phyloP scores from a whole-genome alignment of 1,140 invertebrate genomes.

The Rhyacophila brunnea region DNA sequence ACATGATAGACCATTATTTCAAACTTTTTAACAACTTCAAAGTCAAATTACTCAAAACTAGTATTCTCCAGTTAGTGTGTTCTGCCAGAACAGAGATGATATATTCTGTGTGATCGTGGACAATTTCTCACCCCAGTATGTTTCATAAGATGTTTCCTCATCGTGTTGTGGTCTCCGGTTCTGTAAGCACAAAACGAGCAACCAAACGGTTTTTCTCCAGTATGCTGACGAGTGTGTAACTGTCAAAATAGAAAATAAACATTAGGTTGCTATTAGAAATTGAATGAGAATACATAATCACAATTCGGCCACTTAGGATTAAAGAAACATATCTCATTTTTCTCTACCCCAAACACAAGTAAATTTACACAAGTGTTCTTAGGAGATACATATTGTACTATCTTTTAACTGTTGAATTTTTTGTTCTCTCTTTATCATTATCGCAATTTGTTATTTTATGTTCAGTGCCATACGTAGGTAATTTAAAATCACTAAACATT shows the following conservation, averaged over 20 bases:
- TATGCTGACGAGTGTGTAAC: slow-evolving; percentile 67
- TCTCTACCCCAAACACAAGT: not conserved
- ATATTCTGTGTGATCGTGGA: too few relatives aligned
- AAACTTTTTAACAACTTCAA: too few relatives aligned
- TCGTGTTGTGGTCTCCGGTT: slow-evolving; percentile 65
- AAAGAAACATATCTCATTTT: not conserved
- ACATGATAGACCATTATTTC: too few relatives aligned
- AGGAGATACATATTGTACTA: not conserved
- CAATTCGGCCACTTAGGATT: not conserved
- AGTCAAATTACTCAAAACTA: too few relatives aligned
- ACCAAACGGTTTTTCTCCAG: slow-evolving; percentile 71
- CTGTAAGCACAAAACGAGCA: slow-evolving; percentile 69
- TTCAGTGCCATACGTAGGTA: too few relatives aligned
- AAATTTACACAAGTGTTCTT: too few relatives aligned
- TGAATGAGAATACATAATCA: not conserved
- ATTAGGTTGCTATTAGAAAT: not conserved
- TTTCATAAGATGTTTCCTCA: slow-evolving; percentile 29
- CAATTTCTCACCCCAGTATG: slow-evolving; percentile 25
- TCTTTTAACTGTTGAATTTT: not conserved
- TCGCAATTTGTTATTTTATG: too few relatives aligned
- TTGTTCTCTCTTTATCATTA: not conserved
- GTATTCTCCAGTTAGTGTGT: too few relatives aligned
- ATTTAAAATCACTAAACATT: too few relatives aligned
- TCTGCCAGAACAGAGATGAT: too few relatives aligned
- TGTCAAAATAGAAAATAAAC: slow-evolving; percentile 44